Conservation (phyloP, 1,140 invertebrate genomes). For the Bombus affinis region DNA sequence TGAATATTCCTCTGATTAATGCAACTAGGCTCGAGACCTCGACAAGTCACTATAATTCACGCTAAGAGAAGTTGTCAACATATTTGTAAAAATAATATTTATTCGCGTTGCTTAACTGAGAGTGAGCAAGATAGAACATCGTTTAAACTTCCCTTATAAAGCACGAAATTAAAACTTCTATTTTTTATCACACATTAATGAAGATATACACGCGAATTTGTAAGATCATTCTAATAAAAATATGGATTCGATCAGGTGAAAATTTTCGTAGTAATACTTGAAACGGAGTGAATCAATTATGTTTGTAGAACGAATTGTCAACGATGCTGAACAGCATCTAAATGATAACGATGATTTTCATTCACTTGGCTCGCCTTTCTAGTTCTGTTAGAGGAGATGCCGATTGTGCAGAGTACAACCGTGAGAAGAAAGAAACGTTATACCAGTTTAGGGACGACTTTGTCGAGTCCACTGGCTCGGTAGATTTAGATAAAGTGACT, state of each 20-base stretch:
- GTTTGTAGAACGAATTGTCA: not conserved
- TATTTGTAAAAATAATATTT: too few species aligned
- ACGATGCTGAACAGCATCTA: not conserved
- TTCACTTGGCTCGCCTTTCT: not conserved
- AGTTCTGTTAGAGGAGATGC: conserved; percentile 10
- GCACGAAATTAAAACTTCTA: too few species aligned
- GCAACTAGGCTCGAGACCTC: too few species aligned
- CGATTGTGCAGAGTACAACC: conserved; percentile 37
- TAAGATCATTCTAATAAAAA: not conserved
- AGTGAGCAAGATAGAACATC: too few species aligned
- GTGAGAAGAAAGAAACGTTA: conserved; percentile 50
- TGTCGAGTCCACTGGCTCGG: not conserved
- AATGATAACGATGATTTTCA: not conserved
- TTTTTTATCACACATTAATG: too few species aligned
- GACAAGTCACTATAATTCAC: too few species aligned
- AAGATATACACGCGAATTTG: not conserved
- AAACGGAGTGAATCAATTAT: not conserved
- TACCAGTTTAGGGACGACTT: conserved; percentile 28
- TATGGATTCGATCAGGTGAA: too few species aligned
- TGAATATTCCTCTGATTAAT: too few species aligned
- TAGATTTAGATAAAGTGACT: conserved; percentile 42
- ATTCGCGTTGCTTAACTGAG: too few species aligned
- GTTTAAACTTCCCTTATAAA: too few species aligned
- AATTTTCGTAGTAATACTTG: not conserved
- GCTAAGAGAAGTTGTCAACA: too few species aligned